Percentiles rank a stretch among this genome's conserved stretches.
Conservation (phyloP, 2,888 invertebrate genomes). For the Coelopa pilipes region DNA sequence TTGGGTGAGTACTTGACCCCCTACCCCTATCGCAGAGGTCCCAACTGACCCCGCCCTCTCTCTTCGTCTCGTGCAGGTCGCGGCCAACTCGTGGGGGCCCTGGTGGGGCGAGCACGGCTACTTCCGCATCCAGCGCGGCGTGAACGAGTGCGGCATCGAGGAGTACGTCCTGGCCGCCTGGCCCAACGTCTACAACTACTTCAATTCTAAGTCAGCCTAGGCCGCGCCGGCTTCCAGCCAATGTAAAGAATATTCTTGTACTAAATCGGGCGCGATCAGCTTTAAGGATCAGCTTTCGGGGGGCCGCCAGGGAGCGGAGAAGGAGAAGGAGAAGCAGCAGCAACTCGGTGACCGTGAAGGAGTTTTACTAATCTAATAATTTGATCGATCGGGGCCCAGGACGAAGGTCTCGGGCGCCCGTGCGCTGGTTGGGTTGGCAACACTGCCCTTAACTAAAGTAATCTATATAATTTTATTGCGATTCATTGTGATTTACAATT, state of each 20-base stretch:
- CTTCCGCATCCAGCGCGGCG: slow-evolving; percentile 86
- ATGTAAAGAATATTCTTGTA: slow-evolving; percentile 25
- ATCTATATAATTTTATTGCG: slow-evolving; percentile 20
- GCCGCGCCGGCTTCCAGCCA: slow-evolving; percentile 10
- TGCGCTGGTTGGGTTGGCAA: slow-evolving; percentile 33
- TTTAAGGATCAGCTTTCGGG: slow-evolving; percentile 15
- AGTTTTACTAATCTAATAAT: slow-evolving; percentile 19
- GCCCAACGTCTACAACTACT: slow-evolving; percentile 66
- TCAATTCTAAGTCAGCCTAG: slow-evolving; percentile 47
- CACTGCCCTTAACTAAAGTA: slow-evolving; percentile 38
- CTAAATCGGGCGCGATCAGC: slow-evolving; percentile 17
- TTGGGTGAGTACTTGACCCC: slow-evolving; percentile 78
- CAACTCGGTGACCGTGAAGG: slow-evolving; percentile 4
- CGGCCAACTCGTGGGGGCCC: slow-evolving; percentile 93
- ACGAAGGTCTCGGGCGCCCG: background rate
- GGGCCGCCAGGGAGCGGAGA: background rate
- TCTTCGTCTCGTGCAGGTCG: slow-evolving; percentile 71
- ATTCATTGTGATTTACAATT: slow-evolving; percentile 40
- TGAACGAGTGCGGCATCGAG: slow-evolving; percentile 91
- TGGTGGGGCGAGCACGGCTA: slow-evolving; percentile 93
- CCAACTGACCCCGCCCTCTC: background rate
- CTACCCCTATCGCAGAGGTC: too few relatives aligned
- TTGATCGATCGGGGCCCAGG: background rate
- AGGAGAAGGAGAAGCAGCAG: background rate
- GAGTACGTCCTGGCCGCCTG: slow-evolving; percentile 86